phyloP scores from a whole-genome alignment of 2,113 vertebrate genomes.

The Eulemur macaco region DNA sequence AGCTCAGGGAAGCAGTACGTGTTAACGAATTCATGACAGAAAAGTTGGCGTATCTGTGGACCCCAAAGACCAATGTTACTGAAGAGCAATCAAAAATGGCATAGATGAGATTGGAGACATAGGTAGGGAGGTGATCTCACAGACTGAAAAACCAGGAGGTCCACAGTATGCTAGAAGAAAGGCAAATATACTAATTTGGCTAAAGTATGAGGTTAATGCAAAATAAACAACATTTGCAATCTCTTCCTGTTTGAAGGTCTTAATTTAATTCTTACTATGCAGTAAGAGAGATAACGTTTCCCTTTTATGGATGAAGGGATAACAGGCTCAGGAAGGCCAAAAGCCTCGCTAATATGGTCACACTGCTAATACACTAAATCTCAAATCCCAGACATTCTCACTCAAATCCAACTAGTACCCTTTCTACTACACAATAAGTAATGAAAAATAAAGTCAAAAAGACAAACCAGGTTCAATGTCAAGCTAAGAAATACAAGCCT shows the following conservation, averaged over 20 bases:
- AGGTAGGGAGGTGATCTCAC: not conserved
- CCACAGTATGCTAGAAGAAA: not conserved
- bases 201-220: not conserved
- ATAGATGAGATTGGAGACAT: not conserved
- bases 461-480: conserved; percentile 1
- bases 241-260: conserved; percentile 17
- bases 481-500: not conserved
- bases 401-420: not conserved
- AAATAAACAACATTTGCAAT: conserved; percentile 8
- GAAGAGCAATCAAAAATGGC: conserved; percentile 20
- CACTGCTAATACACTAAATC: not conserved
- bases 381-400: conserved; percentile 5
- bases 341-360: not conserved
- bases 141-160: not conserved
- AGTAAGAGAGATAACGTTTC: conserved; percentile 15
- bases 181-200: conserved; percentile 16
- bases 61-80: not conserved
- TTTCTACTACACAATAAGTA: conserved; percentile 34
- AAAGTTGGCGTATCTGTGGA: not conserved
- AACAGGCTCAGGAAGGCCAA: not conserved
- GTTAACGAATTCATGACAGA: not conserved
- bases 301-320: not conserved
- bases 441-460: conserved; percentile 41
- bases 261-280: conserved; percentile 11
- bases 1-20: not conserved